Evolutionary conservation across 1,140 invertebrate genomes (phyloP).

Genomic region (Solenopsis invicta): DNA sequence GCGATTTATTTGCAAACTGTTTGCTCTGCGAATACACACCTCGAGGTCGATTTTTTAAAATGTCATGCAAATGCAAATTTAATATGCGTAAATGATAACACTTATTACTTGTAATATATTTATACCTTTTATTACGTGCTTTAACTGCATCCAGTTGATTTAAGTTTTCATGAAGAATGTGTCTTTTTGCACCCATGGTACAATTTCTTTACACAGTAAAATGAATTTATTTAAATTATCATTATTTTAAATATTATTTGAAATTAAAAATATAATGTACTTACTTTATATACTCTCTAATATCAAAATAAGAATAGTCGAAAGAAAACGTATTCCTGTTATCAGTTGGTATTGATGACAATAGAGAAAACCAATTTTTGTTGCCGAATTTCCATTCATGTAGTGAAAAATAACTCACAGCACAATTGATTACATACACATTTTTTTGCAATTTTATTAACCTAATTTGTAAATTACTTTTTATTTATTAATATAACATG

Average conservation of each 20-base stretch:
- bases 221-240: constrained; percentile 1
- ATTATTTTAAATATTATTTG: neutral
- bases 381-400: constrained; percentile 94
- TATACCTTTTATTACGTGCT: constrained; percentile 86
- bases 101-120: neutral
- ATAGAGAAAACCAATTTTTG: constrained; percentile 85
- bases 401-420: constrained; percentile 93
- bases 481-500: neutral
- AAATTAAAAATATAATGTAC: constrained; percentile 78
- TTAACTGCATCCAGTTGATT: constrained; percentile 85
- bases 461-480: constrained; percentile 85
- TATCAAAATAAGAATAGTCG: constrained; percentile 80
- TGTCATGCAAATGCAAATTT: neutral
- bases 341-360: neutral
- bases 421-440: constrained; percentile 92
- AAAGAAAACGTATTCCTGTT: constrained; percentile 88
- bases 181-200: constrained; percentile 87
- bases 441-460: constrained; percentile 93
- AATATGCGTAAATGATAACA: neutral
- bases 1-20: no score
- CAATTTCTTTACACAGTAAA: neutral
- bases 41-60: neutral
- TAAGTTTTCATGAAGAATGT: constrained; percentile 88
- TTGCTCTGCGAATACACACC: no score
- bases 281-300: constrained; percentile 80